Evolutionary conservation across 2,113 vertebrate species (phyloP).

Genomic region (Hylia prasina): DNA sequence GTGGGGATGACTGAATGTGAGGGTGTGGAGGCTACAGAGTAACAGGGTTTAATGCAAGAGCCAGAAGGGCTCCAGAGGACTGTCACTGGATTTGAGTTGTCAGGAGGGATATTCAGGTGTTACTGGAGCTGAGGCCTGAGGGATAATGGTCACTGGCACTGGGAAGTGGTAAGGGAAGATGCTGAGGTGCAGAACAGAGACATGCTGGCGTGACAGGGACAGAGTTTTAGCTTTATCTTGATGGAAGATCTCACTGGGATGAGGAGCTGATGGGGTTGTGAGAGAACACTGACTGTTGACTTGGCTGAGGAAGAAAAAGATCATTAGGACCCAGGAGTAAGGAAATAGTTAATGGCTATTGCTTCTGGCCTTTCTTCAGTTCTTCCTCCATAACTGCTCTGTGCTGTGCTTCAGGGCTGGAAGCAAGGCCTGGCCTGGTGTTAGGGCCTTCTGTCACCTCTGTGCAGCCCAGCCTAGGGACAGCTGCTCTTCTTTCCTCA

Average conservation of each 20-base stretch:
- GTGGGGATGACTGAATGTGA: accelerated
- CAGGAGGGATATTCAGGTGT: background rate
- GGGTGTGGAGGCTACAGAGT: background rate
- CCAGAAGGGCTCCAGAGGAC: background rate
- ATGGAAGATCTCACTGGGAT: background rate
- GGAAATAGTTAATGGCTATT: background rate
- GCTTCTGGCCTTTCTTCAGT: background rate
- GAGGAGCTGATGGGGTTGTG: background rate
- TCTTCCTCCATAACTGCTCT: background rate
- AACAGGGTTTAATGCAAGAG: background rate
- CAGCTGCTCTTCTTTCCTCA: background rate
- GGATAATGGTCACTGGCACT: background rate
- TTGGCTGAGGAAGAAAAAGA: background rate
- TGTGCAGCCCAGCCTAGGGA: background rate
- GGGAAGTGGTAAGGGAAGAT: background rate
- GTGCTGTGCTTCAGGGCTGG: background rate
- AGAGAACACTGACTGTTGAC: background rate
- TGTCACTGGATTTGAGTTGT: background rate
- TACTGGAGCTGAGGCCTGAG: background rate
- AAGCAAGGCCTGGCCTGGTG: accelerated
- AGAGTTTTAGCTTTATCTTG: background rate
- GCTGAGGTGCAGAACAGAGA: background rate
- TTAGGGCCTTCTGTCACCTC: background rate
- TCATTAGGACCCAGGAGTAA: background rate
- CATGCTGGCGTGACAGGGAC: accelerated